Percentiles rank a stretch among this genome's conserved stretches.
Conservation (phyloP, 2,113 vertebrate genomes). For the Propithecus coquereli region DNA sequence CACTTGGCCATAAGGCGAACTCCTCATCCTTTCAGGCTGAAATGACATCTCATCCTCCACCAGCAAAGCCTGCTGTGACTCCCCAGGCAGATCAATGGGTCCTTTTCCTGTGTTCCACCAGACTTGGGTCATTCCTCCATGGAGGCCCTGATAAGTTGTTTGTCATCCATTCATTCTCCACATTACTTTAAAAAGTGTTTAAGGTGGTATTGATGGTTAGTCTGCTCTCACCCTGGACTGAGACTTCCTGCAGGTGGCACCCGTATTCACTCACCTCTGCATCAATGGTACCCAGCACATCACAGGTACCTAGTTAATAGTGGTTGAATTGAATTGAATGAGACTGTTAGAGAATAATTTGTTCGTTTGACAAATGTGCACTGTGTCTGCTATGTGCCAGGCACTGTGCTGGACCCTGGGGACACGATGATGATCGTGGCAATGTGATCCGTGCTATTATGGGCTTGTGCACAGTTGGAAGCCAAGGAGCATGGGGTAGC, state of each 20-base stretch:
- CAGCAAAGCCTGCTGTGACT: not conserved
- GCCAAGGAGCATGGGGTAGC: not conserved
- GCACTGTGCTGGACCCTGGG: not conserved
- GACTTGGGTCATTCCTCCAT: not conserved
- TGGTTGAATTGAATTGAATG: not conserved
- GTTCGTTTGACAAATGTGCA: not conserved
- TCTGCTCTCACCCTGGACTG: not conserved
- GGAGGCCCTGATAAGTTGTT: not conserved
- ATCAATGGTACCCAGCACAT: not conserved
- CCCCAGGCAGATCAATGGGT: not conserved
- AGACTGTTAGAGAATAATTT: not conserved
- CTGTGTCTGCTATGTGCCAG: not conserved
- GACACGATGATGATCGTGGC: not conserved
- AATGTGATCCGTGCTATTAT: not conserved
- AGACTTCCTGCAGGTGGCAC: not conserved
- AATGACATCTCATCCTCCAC: not conserved
- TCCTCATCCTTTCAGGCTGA: not conserved
- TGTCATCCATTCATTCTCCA: not conserved
- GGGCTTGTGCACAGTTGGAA: not conserved
- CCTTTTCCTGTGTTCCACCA: not conserved
- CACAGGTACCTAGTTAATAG: not conserved
- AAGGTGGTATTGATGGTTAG: not conserved
- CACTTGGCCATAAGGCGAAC: not conserved
- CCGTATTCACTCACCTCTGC: not conserved
- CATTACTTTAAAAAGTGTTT: not conserved